Percentiles rank a stretch among this genome's conserved stretches.
phyloP scores from a whole-genome alignment of 2,113 vertebrate species.

The Syrrhaptes paradoxus region DNA sequence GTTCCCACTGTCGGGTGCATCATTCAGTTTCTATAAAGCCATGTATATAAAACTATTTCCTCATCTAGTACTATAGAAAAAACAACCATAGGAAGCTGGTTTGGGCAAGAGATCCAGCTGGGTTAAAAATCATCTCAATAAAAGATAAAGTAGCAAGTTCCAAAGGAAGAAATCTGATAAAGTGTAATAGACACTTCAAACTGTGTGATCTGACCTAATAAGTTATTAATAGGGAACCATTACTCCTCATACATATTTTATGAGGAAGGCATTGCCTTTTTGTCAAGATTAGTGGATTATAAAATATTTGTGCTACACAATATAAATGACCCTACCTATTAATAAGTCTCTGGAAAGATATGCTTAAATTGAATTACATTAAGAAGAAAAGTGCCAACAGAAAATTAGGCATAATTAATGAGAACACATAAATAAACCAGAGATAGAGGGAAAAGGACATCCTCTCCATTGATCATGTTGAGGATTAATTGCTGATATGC shows the following conservation, averaged over 20 bases:
- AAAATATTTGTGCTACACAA: slow-evolving; percentile 96
- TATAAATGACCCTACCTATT: slow-evolving; percentile 89
- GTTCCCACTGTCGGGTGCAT: neutral
- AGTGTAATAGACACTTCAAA: slow-evolving; percentile 83
- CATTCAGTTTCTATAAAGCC: neutral
- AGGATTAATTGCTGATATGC: slow-evolving; percentile 69
- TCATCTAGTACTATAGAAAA: neutral
- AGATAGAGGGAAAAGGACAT: slow-evolving; percentile 73
- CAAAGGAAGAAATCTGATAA: slow-evolving; percentile 79
- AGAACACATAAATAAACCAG: slow-evolving; percentile 78
- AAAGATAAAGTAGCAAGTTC: slow-evolving; percentile 64
- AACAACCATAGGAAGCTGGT: neutral
- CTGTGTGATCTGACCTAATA: slow-evolving; percentile 87
- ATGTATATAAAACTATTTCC: neutral
- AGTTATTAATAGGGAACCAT: slow-evolving; percentile 98
- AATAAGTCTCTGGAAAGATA: slow-evolving; percentile 85
- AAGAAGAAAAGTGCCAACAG: slow-evolving; percentile 75
- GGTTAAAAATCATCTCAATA: slow-evolving; percentile 59
- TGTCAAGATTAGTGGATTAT: slow-evolving; percentile 92
- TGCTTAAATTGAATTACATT: slow-evolving; percentile 86
- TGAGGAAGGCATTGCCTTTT: slow-evolving; percentile 90
- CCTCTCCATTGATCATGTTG: slow-evolving; percentile 72
- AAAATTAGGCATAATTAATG: slow-evolving; percentile 84
- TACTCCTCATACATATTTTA: slow-evolving; percentile 97
- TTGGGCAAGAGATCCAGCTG: neutral